Evolutionary conservation across 2,797 vertebrate genomes (phyloP).

Genomic region (Mus caroli): DNA sequence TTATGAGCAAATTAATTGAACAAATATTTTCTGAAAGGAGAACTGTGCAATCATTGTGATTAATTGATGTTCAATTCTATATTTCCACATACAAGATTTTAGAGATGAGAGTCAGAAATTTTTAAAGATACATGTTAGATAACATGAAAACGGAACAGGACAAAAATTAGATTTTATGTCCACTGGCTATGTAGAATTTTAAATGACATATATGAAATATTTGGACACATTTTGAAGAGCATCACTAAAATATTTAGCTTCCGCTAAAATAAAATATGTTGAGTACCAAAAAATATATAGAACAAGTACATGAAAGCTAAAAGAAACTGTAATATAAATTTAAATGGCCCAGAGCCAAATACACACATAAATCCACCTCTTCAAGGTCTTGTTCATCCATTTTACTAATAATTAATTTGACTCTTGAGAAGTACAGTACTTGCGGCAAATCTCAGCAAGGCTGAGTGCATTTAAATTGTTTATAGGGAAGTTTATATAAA

Average conservation of each 20-base stretch:
- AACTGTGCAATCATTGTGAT: background rate
- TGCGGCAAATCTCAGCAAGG: background rate
- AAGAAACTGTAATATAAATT: background rate
- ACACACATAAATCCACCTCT: background rate
- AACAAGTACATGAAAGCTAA: background rate
- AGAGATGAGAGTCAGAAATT: background rate
- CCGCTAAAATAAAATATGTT: slow-evolving; percentile 31
- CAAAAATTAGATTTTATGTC: slow-evolving; percentile 41
- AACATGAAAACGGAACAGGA: background rate
- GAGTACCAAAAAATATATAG: background rate
- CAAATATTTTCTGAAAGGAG: background rate
- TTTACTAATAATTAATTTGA: slow-evolving; percentile 38
- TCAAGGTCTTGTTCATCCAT: background rate
- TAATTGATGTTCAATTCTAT: background rate
- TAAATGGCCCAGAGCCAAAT: background rate
- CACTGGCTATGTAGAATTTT: background rate
- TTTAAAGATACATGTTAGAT: background rate
- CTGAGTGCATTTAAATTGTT: slow-evolving; percentile 4
- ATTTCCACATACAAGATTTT: background rate
- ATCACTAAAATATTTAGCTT: slow-evolving; percentile 49
- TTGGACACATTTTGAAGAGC: background rate
- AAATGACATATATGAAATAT: background rate
- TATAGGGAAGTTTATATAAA: background rate
- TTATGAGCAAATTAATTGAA: background rate
- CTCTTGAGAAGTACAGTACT: background rate